Base-by-base conservation (phyloP, 2,797 vertebrate genomes). In the Zalophus californianus region DNA sequence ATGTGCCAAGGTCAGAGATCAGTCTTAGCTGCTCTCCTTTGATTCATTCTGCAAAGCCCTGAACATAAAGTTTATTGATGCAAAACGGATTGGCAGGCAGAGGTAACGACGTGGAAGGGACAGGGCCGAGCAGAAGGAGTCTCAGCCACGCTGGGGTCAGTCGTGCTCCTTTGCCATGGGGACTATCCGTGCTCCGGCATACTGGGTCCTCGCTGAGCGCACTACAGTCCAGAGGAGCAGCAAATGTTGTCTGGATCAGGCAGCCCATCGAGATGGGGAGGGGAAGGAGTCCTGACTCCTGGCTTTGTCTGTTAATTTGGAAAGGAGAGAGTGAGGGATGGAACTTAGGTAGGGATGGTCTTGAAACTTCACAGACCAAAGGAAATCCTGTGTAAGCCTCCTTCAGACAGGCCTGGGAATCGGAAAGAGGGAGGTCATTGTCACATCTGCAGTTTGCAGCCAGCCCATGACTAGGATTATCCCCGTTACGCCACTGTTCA, bases 1-100 rank as follows among this genome's bases (percentile, higher is more conserved):
- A 96, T 3, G n/a, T 79, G 93, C 86, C 93, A 91, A 91, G 94
- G 94, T 97, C 95, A 95, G 92, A 96, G 97, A 91, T 95, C 88
- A 68, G 73, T 54, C 88, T 60, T 58, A 92, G 94, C 92, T 38
- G 38, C 90, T 58, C 38, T 84, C 97, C 56, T 91, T 87, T 89
- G 54, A 62, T 86, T 95, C 90, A 80, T 90, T 83, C 84, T 70
- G 91, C 89, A 96, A 86, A 91, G 83, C 58, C 35, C 0, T 10
- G 68, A 86, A 95, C 91, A 11, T 96, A 52, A 75, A 88, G 41
- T 90, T 96, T 91, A 96, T 72, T 92, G 88, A 90, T 79, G 78
- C 96, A 89, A 93, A 96, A 35, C 82, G 68, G 95, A 91, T 68
- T 73, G 90, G 79, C 96, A 83, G 94, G 73, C 68, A 23, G 52